Base-by-base conservation (phyloP, 1,140 invertebrate species). In the Neodiprion lecontei region DNA sequence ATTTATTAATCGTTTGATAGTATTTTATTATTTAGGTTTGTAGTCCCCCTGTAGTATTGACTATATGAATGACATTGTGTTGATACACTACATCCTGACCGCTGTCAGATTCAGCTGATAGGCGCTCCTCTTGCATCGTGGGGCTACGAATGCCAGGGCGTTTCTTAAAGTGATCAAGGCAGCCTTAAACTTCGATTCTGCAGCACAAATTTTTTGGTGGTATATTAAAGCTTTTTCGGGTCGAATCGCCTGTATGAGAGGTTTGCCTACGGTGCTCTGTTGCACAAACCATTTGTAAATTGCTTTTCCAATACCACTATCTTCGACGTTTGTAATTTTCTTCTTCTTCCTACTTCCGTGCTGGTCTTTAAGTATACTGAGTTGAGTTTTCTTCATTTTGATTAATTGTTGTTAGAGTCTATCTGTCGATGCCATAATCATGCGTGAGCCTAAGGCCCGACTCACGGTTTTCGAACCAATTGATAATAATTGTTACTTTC, bases 101-200 rank as follows among this genome's bases (percentile, higher is more conserved):
- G 48, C 23, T 65, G 50, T n/a, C 40, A 48, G n/a, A 47, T 69
- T 80, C 75, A 10, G 70, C 71, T 47, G 74, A 78, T 14, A 78
- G 70, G 74, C 53, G 61, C 68, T 81, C 79, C 14, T 77, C 79
- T 67, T 72, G 65, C 48, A 81, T 76, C n/a, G 70, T 72, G 1
- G 78, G 65, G n/a, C 71, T 48, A 23, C 70, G 71, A 66, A 83
- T 81, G 75, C 78, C 76, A 75, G 82, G 78, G 17, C 80, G 73
- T 69, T 50, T 72, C 69, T 82, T 79, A 65, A 79, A 80, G 73
- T 70, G 75, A 47, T 79, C 28, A 68, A 83, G 67, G 75, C 78
- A 82, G 75, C 76, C 67, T 74, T 76, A 65, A 80, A 80, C 50
- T 53, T 53, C 1, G 50, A 53, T 53, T 53, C 50, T 53, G 50